Base-by-base conservation (phyloP, 2,888 invertebrate species). In the Ligdia adustata region DNA sequence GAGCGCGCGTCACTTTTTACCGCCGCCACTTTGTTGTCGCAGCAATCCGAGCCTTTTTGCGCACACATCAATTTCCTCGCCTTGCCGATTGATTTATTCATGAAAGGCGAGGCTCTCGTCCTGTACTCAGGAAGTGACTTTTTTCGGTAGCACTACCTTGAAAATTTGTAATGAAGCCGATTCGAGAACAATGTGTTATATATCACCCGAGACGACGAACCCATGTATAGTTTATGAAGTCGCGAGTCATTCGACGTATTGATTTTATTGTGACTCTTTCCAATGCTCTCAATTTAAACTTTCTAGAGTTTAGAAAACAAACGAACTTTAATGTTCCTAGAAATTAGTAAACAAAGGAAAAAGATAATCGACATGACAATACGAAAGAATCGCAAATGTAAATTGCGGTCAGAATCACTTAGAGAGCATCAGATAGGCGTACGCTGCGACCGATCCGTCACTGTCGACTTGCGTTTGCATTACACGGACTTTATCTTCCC, bases 61-160 rank as follows among this genome's bases (percentile, higher is more conserved):
- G 64, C 75, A 66, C 82, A 79, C 86, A 89, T 89, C 87, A 89
- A 89, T 89, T 88, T 89, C 89, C 89, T 83, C 89, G 89, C 88
- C 85, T 87, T 75, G 58, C 53, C 76, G 75, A 83, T 83, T 88
- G 87, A 87, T 89, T 90, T 90, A 89, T 90, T 89, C 89, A 90
- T 89, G 88, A 87, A 83, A 79, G 75, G 65, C 66, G 54, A 61
- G 55, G 57, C 68, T 69, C 75, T 75, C 79, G 81, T 77, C 76
- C 80, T 77, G 76, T 82, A 49, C 85, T 84, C 85, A 88, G 88
- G 89, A 89, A 89, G 83, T 85, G 74, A 62, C 73, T 82, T 88
- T 88, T 89, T 89, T 86, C 74, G 81, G 75, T 59, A 61, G 60
- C 62, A 68, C 69, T 73, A 74, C 67, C 38, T 69, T 82, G 86